Evolutionary conservation across 2,113 vertebrate genomes (phyloP).

Genomic region (Thunnus thynnus): DNA sequence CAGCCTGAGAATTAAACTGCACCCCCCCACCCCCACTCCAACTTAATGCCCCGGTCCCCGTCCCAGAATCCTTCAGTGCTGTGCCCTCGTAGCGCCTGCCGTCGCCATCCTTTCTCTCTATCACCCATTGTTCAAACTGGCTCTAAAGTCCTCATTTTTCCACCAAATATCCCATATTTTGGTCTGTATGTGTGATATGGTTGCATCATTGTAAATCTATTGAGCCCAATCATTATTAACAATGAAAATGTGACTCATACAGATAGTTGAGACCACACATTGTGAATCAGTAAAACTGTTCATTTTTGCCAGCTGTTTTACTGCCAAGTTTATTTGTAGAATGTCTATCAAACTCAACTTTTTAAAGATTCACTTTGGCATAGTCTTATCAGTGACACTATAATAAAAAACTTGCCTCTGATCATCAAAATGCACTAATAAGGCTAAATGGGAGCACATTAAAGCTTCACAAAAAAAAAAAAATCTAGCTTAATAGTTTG

Average conservation of each 20-base stretch:
- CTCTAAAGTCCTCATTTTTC: background rate
- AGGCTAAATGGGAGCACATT: slow-evolving; percentile 51
- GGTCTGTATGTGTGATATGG: background rate
- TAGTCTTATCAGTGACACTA: background rate
- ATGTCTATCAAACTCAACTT: slow-evolving; percentile 19
- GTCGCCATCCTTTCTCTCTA: slow-evolving; percentile 3
- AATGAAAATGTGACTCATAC: slow-evolving; percentile 19
- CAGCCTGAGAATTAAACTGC: slow-evolving; percentile 60
- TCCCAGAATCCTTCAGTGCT: slow-evolving; percentile 62
- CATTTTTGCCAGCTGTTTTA: slow-evolving; percentile 41
- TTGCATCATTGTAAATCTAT: background rate
- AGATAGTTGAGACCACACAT: slow-evolving; percentile 42
- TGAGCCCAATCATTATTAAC: background rate
- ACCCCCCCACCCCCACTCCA: slow-evolving; percentile 5
- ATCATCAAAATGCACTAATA: slow-evolving; percentile 46
- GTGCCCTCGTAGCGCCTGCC: slow-evolving; percentile 1
- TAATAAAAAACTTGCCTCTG: slow-evolving; percentile 50
- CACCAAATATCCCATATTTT: background rate
- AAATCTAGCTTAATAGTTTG: slow-evolving; percentile 55
- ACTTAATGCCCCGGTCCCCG: slow-evolving; percentile 40
- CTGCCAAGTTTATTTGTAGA: slow-evolving; percentile 17
- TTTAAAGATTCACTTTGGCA: slow-evolving; percentile 26
- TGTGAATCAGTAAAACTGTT: slow-evolving; percentile 17
- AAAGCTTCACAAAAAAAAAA: slow-evolving; percentile 42
- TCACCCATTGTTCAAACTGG: slow-evolving; percentile 13